Evolutionary conservation across 1,140 invertebrate genomes (phyloP).

Genomic region (Amphibalanus amphitrite): DNA sequence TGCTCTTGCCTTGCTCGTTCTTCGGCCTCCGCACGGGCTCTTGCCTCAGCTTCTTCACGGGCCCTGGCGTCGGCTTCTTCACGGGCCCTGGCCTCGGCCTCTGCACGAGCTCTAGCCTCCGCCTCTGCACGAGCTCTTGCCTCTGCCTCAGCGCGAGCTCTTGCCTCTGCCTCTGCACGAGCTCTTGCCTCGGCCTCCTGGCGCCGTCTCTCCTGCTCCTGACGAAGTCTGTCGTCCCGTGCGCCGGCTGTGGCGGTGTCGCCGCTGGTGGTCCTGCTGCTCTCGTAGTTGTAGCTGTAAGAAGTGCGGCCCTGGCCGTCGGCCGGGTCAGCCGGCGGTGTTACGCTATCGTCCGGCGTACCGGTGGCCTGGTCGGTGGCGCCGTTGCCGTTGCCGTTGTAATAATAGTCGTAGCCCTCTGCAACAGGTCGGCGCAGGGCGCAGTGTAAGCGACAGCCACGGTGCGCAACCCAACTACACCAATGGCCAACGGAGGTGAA

Average conservation of each 20-base stretch:
- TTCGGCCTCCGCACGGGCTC: not conserved
- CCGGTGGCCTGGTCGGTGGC: slow-evolving; percentile 8
- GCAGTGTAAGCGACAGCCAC: not conserved
- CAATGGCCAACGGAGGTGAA: too few species aligned
- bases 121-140: not conserved
- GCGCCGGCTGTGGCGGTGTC: not conserved
- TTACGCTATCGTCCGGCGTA: too few species aligned
- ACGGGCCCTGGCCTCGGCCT: not conserved
- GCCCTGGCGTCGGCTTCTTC: not conserved
- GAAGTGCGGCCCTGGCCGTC: slow-evolving; percentile 3
- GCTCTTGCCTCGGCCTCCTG: not conserved
- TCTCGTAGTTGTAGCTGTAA: slow-evolving; percentile 1
- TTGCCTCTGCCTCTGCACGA: too few species aligned
- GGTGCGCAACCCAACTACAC: too few species aligned
- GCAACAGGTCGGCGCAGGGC: slow-evolving; percentile 7
- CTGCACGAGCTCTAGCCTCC: too few species aligned
- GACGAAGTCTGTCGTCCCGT: too few species aligned
- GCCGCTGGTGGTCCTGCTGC: not conserved
- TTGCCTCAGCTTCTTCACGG: not conserved
- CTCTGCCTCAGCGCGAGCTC: too few species aligned
- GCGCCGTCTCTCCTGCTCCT: too few species aligned
- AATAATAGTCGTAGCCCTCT: slow-evolving; percentile 15
- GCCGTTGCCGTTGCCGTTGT: slow-evolving; percentile 15
- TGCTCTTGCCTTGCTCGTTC: not conserved
- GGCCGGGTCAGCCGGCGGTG: too few species aligned